These are phyloP conservation scores for Chelonus formosanus DNA, from an alignment of 2,888 invertebrate species.

Conservation along the genomic window DNA sequence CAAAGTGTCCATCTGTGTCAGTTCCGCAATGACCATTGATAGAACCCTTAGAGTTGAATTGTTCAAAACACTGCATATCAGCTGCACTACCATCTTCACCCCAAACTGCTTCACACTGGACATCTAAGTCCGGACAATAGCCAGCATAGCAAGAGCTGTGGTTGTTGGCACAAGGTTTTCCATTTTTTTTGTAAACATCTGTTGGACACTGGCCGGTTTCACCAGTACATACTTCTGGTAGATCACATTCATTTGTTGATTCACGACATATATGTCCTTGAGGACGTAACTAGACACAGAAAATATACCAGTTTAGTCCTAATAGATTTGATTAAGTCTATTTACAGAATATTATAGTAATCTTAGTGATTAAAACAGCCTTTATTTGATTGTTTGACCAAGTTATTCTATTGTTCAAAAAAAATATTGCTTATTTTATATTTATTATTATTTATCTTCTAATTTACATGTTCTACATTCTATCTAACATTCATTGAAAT, in stretches of 20 bases:
- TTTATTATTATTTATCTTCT: too few species aligned
- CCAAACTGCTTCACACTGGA: conserved; percentile 95
- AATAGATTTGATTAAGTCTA: too few species aligned
- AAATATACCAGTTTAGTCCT: background rate
- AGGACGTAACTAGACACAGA: conserved; percentile 71
- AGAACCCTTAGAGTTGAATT: conserved; percentile 95
- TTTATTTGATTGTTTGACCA: too few species aligned
- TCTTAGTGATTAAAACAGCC: background rate
- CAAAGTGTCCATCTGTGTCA: conserved; percentile 76
- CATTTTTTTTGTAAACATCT: conserved; percentile 93
- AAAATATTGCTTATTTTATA: too few species aligned
- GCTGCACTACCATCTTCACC: conserved; percentile 85
- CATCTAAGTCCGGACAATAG: conserved; percentile 84
- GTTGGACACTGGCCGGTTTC: conserved; percentile 87
- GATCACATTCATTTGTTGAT: conserved; percentile 91
- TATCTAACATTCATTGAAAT: too few species aligned
- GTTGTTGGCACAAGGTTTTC: conserved; percentile 79
- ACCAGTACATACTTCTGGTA: conserved; percentile 94
- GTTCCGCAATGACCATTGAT: conserved; percentile 96
- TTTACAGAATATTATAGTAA: too few species aligned
- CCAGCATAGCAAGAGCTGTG: conserved; percentile 92
- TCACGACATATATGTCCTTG: conserved; percentile 86
- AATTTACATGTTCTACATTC: too few species aligned
- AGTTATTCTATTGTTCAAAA: too few species aligned
- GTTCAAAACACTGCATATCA: conserved; percentile 89